Evolutionary conservation across 2,113 vertebrate species (phyloP).

Genomic region (Ia io): DNA sequence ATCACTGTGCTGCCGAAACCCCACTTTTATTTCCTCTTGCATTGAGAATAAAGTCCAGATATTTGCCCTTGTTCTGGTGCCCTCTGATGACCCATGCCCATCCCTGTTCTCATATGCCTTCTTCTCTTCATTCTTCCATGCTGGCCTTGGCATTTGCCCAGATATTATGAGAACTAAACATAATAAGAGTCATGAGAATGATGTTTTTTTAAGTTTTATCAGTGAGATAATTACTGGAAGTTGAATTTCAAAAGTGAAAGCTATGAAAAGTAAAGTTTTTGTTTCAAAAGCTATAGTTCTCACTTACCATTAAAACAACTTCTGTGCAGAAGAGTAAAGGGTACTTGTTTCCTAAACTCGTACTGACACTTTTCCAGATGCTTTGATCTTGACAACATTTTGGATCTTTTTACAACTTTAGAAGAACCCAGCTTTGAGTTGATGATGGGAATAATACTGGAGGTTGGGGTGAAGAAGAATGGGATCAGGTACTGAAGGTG

Average conservation of each 20-base stretch:
- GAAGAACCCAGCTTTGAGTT: background rate
- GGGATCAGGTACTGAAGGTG: background rate
- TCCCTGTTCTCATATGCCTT: background rate
- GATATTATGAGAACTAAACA: background rate
- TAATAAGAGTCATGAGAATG: background rate
- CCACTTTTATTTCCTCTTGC: background rate
- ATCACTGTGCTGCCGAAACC: background rate
- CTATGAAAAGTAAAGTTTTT: background rate
- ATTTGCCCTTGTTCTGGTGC: background rate
- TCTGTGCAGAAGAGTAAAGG: background rate
- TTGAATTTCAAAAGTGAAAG: background rate
- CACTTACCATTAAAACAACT: background rate
- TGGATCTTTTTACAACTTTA: background rate
- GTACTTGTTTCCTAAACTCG: background rate
- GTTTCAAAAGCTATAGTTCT: background rate
- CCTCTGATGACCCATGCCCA: background rate
- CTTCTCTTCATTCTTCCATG: background rate
- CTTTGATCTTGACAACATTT: background rate
- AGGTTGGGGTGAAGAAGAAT: background rate
- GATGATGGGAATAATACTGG: background rate
- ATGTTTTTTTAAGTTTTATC: background rate
- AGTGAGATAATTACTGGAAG: background rate
- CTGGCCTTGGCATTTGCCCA: background rate
- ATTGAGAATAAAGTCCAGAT: background rate
- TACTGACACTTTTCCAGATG: background rate